Evolutionary conservation across 2,113 vertebrate species (phyloP).

Genomic region (Otocyon megalotis): DNA sequence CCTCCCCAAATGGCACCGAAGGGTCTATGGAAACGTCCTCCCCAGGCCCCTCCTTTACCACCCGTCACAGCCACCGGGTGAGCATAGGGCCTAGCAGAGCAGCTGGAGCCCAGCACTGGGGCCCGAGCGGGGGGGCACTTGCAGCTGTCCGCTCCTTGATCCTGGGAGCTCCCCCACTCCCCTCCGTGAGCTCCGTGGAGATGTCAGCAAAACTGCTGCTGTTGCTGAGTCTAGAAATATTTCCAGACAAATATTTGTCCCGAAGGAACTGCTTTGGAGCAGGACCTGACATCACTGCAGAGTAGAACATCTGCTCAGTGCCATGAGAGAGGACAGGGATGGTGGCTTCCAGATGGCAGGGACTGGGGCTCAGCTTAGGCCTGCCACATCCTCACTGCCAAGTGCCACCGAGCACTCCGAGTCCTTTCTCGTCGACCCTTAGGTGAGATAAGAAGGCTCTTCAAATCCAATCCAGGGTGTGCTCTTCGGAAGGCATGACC

Average conservation of each 20-base stretch:
- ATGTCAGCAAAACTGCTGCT: not conserved
- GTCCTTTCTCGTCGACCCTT: not conserved
- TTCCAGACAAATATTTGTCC: not conserved
- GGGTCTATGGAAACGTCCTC: not conserved
- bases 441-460: not conserved
- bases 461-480: not conserved
- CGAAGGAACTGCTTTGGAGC: not conserved
- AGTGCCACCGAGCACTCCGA: not conserved
- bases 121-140: not conserved
- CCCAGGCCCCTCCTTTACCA: not conserved
- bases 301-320: not conserved
- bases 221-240: not conserved
- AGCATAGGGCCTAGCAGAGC: not conserved
- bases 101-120: not conserved
- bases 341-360: not conserved
- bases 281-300: not conserved
- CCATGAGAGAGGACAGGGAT: not conserved
- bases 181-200: not conserved
- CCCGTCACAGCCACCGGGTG: not conserved
- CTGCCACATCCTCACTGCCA: not conserved
- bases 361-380: not conserved
- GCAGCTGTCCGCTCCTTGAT: not conserved
- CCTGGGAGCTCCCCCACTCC: accelerated
- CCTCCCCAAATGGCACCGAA: not conserved
- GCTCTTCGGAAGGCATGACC: not conserved